Evolutionary conservation across 2,797 vertebrate species (phyloP), one percentile per base, ranked within the genome.

Genomic region (Tadarida brasiliensis): DNA sequence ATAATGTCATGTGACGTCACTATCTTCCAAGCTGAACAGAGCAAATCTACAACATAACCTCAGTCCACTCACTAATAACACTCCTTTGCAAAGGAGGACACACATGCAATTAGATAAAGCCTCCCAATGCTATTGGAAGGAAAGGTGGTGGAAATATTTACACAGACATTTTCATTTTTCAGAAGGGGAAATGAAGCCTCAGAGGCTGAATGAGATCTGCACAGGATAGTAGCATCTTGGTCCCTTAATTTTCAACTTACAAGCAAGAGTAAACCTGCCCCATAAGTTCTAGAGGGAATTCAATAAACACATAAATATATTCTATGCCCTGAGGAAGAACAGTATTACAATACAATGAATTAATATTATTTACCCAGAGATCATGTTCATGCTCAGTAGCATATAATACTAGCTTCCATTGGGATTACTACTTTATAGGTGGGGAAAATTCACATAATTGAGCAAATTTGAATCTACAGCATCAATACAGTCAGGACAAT

Each of bases 341-440:
- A 44, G 2, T 17, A 73, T 86, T 87, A 54, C 26, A 82, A 78
- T 49, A 71, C 3, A 89, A 20, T 73, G 19, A 92, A 84, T 63
- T 87, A 94, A n/a, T 44, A 77, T 10, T 59, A 86, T 92, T 86
- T 92, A 33, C 16, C 20, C 76, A 77, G 28, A 94, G 19, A 96
- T 8, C 26, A 78, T 22, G 5, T 20, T 77, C n/a, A 30, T 51
- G 26, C 20, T 88, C 11, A 71, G 39, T 16, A 85, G 11, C 33
- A 93, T 35, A 91, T 44, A 68, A 91, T 51, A 89, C 35, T 33
- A 35, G 57, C 26, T 73, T 76, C 26, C 35, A 17, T 0, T 35
- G 57, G n/a, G 63, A 89, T 71, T 83, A n/a, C 5, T 81, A 49
- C 22, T 88, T 85, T 67, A 30, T 11, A 78, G 49, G 59, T 59